Base-by-base conservation (phyloP, 1,140 invertebrate species). In the Dinoponera quadriceps region DNA sequence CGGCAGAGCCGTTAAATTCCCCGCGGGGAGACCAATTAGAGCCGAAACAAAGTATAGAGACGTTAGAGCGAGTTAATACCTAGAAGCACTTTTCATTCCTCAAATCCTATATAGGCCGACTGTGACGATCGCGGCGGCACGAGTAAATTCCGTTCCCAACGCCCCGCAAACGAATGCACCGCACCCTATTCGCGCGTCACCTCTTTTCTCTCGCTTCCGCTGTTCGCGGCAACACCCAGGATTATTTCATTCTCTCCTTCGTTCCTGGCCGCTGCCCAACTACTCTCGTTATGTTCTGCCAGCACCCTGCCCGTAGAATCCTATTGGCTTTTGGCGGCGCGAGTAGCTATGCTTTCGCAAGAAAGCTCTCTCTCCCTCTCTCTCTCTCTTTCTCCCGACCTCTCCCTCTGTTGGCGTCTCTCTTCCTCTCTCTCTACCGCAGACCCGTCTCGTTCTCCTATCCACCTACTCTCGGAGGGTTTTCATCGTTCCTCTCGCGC, bases 291-390 rank as follows among this genome's bases (percentile, higher is more conserved):
- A 18, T 60, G 25, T 62, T 54, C 49, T 22, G 13, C 66, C 29
- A n/a, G 29, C 62, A 25, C 29, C 33, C 44, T 57, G 59, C 44
- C 48, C 84, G n/a, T 57, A 48, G 72, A 87, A 85, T 87, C 88
- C 83, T 82, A 90, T 90, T 89, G 87, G 83, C 85, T 90, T 89
- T 87, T 87, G 83, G 62, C 69, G 63, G 51, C 48, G 75, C 85
- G 63, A 83, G 63, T 72, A 85, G 60, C 73, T 49, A 86, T 66
- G 72, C 60, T 71, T 57, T 78, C 33, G 22, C 75, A 71, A 80
- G 75, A 80, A 80, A 22, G 18, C 38, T 51, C n/a, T 51, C 18
- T 49, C 55, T 55, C n/a, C 22, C 11, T 65, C 20, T 11, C 33
- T 11, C 18, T 38, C 27, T 65, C 55, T 51, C 22, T 20, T 25